A percentile compares a stretch with the other conserved stretches of the same genome.
phyloP scores from a whole-genome alignment of 2,888 invertebrate genomes.

The Limenitis camilla region DNA sequence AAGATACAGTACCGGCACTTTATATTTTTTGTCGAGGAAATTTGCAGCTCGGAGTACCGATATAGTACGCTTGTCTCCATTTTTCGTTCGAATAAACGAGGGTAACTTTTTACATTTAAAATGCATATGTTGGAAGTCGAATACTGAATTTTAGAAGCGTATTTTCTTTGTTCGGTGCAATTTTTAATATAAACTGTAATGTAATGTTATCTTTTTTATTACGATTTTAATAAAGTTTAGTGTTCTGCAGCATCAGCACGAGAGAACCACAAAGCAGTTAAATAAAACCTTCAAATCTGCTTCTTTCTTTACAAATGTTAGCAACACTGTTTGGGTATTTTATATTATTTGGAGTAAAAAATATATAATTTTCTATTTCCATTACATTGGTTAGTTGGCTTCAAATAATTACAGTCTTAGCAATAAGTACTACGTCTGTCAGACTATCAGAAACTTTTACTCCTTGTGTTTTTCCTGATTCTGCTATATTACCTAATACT shows the following conservation, averaged over 20 bases:
- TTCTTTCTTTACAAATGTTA: too few species aligned
- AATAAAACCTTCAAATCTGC: too few species aligned
- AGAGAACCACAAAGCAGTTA: neutral
- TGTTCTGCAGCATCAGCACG: neutral
- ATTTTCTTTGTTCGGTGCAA: constrained; percentile 15
- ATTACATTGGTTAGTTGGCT: too few species aligned
- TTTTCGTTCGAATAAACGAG: constrained; percentile 19
- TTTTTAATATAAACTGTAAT: constrained; percentile 2
- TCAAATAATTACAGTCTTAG: too few species aligned
- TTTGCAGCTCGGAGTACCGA: constrained; percentile 17
- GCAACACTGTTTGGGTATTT: too few species aligned
- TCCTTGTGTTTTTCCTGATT: too few species aligned
- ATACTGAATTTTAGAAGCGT: constrained; percentile 14
- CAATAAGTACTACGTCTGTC: too few species aligned
- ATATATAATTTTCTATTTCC: too few species aligned
- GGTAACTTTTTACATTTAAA: constrained; percentile 14
- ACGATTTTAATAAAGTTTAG: neutral
- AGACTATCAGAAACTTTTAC: too few species aligned
- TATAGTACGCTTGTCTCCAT: constrained; percentile 16
- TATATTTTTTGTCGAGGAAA: constrained; percentile 14
- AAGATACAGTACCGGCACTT: constrained; percentile 12
- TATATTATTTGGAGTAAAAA: too few species aligned
- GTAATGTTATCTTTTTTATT: neutral
- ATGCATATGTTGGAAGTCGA: constrained; percentile 18
- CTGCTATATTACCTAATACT: too few species aligned